A percentile compares a stretch with the other conserved stretches of the same genome.
Conservation (phyloP, 2,113 vertebrate genomes). For the Cardinalis cardinalis region DNA sequence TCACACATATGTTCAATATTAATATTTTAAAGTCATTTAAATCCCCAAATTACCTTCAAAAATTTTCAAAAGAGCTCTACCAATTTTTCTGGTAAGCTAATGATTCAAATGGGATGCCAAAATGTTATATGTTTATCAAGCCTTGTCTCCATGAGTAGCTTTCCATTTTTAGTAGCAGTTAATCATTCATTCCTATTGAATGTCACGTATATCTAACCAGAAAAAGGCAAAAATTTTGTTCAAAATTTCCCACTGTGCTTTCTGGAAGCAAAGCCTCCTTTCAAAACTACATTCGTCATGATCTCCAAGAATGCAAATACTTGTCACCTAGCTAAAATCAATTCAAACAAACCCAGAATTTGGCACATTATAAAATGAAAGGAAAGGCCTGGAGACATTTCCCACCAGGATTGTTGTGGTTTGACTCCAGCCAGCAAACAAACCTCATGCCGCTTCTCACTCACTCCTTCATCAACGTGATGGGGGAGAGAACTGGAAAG, state of each 20-base stretch:
- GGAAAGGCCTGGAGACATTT: background rate
- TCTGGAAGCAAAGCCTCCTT: background rate
- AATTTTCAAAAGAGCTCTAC: background rate
- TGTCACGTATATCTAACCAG: background rate
- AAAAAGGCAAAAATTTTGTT: background rate
- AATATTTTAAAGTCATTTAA: background rate
- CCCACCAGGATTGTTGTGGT: background rate
- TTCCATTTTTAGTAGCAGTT: background rate
- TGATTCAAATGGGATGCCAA: background rate
- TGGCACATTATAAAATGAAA: background rate
- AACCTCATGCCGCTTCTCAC: fast-evolving
- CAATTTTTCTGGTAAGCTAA: background rate
- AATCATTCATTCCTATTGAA: background rate
- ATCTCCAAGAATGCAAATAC: background rate
- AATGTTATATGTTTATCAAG: background rate
- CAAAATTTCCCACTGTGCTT: background rate
- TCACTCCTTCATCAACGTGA: background rate
- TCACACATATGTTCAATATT: background rate
- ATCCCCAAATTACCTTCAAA: background rate
- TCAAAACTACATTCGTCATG: background rate
- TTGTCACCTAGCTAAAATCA: background rate
- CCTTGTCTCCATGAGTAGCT: background rate
- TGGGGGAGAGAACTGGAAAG: too few relatives aligned
- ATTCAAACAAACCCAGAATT: background rate
- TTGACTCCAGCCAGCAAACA: background rate